Base-by-base conservation (phyloP, 2,888 invertebrate species). In the Sphaerophoria rueppellii region DNA sequence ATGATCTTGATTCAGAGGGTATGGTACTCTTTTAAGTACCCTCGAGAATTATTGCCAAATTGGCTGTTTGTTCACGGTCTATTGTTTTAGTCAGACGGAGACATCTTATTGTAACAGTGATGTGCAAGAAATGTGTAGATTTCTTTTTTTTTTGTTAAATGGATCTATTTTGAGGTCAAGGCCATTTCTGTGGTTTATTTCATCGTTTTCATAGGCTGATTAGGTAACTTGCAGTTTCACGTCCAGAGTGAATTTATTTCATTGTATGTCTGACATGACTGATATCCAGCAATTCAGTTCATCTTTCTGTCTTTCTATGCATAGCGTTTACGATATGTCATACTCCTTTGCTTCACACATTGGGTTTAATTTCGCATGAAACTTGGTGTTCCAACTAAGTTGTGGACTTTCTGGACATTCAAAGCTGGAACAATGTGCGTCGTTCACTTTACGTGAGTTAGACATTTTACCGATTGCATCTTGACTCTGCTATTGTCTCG, bases 1-100 rank as follows among this genome's bases (percentile, higher is more conserved):
- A 61, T 73, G 72, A 77, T 69, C 76, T 61, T 82, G 78, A 78
- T 77, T 77, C 67, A 57, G 24, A 67, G 12, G 16, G 37, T 55
- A 12, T 9, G 32, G 46, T 34, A 50, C 12, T 16, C 7, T 24
- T 24, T 24, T 24, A 43, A 9, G 12, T 12, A 43, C 35, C 34
- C 16, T 16, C 1, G 6, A 11, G 16, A 70, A 70, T 35, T 34
- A 67, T 67, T 72, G 80, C 75, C 70, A 81, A 81, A 81, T 81
- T 76, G 75, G 55, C 75, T 57, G 43, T 63, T 16, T 46, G 35
- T 54, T 32, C 57, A 55, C 35, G 43, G 71, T 71, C 55, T 40
- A 72, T 76, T 76, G 81, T 80, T 80, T 63, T 70, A 70, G 60
- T 52, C 35, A 16, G 40, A 6, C 40, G 7, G 40, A 57, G 11